phyloP scores from a whole-genome alignment of 1,140 invertebrate genomes.

The Drosophila serrata region DNA sequence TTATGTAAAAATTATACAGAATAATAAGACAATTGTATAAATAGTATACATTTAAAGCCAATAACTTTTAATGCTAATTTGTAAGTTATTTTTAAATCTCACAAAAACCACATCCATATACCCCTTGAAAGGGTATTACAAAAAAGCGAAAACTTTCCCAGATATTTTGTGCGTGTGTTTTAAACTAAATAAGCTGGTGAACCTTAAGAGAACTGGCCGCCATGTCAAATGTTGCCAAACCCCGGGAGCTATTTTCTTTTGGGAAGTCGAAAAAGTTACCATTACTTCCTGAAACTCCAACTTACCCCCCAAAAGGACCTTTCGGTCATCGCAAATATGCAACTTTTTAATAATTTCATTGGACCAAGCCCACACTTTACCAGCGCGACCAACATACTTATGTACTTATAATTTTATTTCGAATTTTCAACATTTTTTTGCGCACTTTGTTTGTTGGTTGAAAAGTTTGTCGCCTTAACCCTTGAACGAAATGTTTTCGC shows the following conservation, averaged over 20 bases:
- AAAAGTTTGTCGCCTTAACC: conserved; percentile 44
- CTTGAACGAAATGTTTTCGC: conserved; percentile 15
- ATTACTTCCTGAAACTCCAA: neutral
- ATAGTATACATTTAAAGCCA: no score
- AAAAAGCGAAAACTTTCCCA: conserved; percentile 7
- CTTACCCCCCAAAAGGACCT: neutral
- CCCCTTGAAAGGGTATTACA: neutral
- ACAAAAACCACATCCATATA: no score
- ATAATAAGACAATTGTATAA: no score
- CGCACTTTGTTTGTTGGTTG: neutral
- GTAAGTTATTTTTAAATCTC: no score
- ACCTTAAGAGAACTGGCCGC: conserved; percentile 4
- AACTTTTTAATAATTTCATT: conserved; percentile 49
- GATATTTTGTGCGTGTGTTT: neutral
- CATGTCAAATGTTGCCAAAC: conserved; percentile 9
- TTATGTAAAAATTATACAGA: no score
- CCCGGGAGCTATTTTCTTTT: conserved; percentile 1
- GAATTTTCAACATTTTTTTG: neutral
- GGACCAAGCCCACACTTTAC: neutral
- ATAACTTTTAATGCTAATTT: no score
- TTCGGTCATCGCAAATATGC: conserved; percentile 40
- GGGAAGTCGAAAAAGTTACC: neutral
- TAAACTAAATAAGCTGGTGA: conserved; percentile 24
- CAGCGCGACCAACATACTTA: conserved; percentile 19
- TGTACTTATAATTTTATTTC: conserved; percentile 43